Evolutionary conservation across 2,888 invertebrate species (phyloP).

Genomic region (Spisula solida): DNA sequence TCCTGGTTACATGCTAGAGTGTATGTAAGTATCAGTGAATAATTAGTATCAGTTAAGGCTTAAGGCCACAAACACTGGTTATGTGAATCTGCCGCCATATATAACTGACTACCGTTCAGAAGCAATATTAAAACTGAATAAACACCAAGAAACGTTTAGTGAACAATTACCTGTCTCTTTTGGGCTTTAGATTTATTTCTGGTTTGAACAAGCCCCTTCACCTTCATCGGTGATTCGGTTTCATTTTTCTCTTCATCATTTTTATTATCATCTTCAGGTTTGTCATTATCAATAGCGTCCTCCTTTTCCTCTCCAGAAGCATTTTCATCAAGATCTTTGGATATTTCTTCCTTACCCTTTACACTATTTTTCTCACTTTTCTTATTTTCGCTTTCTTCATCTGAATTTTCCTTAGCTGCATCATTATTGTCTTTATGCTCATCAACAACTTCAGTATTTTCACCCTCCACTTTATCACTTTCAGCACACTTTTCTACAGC

Average conservation of each 20-base stretch:
- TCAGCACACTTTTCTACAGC: background rate
- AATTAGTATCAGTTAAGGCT: too few species aligned
- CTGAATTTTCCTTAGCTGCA: background rate
- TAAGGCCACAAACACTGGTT: too few species aligned
- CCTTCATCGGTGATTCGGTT: conserved; percentile 30
- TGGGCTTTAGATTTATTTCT: conserved; percentile 56
- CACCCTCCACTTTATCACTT: background rate
- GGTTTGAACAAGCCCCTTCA: conserved; percentile 54
- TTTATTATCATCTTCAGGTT: conserved; percentile 14
- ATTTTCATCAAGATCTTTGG: background rate
- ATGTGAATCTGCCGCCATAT: too few species aligned
- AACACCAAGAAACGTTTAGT: too few species aligned
- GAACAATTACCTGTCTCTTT: conserved; percentile 66
- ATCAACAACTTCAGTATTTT: conserved; percentile 17
- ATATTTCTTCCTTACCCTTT: conserved; percentile 11
- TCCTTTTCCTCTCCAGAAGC: background rate
- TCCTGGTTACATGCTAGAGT: too few species aligned
- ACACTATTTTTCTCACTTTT: background rate
- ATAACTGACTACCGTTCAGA: too few species aligned
- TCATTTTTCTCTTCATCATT: conserved; percentile 16
- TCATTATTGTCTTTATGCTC: background rate
- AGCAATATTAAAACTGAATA: too few species aligned
- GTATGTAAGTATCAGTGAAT: too few species aligned
- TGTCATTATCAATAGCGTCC: background rate
- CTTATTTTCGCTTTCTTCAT: background rate